Evolutionary conservation across 1,140 invertebrate species (phyloP), one percentile per base, ranked within the genome.

Genomic region (Papilio aristodemus): DNA sequence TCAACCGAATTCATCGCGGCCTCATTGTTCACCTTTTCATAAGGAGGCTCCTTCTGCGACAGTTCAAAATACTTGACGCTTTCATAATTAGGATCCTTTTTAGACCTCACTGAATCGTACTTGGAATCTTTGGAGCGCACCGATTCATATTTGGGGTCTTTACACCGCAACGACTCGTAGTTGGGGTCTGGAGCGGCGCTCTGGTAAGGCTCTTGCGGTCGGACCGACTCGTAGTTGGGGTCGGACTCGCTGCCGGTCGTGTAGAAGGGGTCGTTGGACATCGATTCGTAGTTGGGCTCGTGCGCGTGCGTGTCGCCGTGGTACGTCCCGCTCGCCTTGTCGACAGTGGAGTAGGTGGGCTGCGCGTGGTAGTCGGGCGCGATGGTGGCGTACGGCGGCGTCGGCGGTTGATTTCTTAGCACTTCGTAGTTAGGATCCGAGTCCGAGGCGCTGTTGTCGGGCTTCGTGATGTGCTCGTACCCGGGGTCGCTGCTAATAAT

Each of bases 391-490:
- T 92, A 92, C 0, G 91, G 91, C 5, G 91, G 88, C 0, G 89
- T 92, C 0, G 91, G 81, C 0, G 90, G 89, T 71, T 93, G 92
- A 10, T 92, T 93, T 70, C 93, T 92, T 17, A 95, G 78, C 41
- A 95, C 93, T 83, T 96, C 95, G 75, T 96, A 96, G 80, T 95
- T 96, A 0, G 94, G 94, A 91, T 95, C 94, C 1, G 92, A 92
- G 71, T 94, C 93, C 0, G 93, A 93, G n/a, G 93, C 92, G 71
- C 92, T 93, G 64, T 92, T 92, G 80, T 92, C 90, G 10, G 81
- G 78, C 67, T 92, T 91, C 9, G 85, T 76, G 7, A 92, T 92
- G 50, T 93, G 93, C 77, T 95, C 94, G 81, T 95, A 95, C 22
- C 93, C 94, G 1, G 93, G 92, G 86, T 94, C 94, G 67, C 93